phyloP scores from a whole-genome alignment of 2,113 vertebrate species.

The Empidonax alnorum region DNA sequence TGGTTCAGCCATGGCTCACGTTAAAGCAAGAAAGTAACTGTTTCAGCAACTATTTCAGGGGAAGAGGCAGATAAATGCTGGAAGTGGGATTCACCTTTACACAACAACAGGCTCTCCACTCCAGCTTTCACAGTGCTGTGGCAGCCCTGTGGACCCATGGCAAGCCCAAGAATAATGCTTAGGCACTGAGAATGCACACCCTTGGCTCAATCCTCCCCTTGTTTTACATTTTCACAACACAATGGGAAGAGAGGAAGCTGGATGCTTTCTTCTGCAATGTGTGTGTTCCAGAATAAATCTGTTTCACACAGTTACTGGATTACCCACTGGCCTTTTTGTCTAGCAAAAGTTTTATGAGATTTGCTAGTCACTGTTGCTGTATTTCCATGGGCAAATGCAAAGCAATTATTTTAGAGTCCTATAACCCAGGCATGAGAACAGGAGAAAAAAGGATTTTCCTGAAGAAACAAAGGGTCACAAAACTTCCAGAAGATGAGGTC shows the following conservation, averaged over 20 bases:
- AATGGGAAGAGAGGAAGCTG: background rate
- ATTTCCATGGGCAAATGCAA: background rate
- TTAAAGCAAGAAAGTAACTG: background rate
- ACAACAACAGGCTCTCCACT: background rate
- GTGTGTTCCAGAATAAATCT: background rate
- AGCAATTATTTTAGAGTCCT: background rate
- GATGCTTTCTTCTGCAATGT: background rate
- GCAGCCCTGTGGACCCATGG: background rate
- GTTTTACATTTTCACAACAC: background rate
- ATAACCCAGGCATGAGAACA: background rate
- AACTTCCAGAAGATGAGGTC: background rate
- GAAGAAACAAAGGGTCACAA: background rate
- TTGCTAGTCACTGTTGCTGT: background rate
- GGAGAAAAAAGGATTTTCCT: background rate
- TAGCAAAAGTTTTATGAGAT: conserved; percentile 15
- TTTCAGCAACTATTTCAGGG: background rate
- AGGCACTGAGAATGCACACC: background rate
- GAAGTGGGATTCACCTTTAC: background rate
- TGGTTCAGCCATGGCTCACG: background rate
- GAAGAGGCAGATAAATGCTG: background rate
- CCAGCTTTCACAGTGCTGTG: background rate
- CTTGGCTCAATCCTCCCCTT: background rate
- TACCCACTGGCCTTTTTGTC: background rate
- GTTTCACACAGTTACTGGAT: conserved; percentile 1
- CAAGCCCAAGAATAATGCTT: background rate